Percentiles rank a stretch among this genome's conserved stretches.
phyloP scores from a whole-genome alignment of 2,888 invertebrate species.

The Perizoma affinitatum region DNA sequence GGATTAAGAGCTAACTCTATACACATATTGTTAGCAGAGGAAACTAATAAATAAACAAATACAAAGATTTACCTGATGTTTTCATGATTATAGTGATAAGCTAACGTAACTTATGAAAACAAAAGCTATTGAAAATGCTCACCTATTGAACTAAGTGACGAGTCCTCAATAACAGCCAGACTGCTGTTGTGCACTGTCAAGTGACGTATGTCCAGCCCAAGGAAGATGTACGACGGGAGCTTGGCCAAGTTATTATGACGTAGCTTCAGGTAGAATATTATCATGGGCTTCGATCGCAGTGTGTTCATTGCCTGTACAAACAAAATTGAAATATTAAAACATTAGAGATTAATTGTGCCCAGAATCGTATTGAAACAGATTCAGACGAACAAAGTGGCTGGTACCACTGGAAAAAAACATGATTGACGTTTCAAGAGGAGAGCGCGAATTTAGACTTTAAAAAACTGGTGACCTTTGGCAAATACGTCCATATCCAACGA shows the following conservation, averaged over 20 bases:
- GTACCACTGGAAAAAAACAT: too few relatives aligned
- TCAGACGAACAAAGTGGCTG: too few relatives aligned
- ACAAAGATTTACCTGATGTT: too few relatives aligned
- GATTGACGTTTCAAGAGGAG: too few relatives aligned
- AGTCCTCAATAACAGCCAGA: constrained; percentile 93
- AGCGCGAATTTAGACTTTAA: too few relatives aligned
- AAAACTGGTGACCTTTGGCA: constrained; percentile 7
- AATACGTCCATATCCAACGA: constrained; percentile 1
- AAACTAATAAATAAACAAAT: too few relatives aligned
- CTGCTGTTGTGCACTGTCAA: constrained; percentile 95
- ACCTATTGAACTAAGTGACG: constrained; percentile 94
- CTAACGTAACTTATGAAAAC: too few relatives aligned
- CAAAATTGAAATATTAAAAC: background rate
- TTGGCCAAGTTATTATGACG: constrained; percentile 94
- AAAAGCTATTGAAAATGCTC: constrained; percentile 47
- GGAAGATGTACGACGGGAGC: constrained; percentile 93
- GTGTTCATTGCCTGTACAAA: constrained; percentile 88
- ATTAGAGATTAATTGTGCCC: too few relatives aligned
- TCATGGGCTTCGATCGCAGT: constrained; percentile 90
- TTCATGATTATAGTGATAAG: too few relatives aligned
- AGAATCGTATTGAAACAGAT: too few relatives aligned
- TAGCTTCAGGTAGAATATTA: constrained; percentile 94
- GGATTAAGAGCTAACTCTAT: too few relatives aligned
- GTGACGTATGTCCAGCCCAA: constrained; percentile 94
- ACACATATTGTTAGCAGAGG: too few relatives aligned